Percentiles rank a stretch among this genome's conserved stretches.
Conservation (phyloP, 2,113 vertebrate species). For the Bubalus kerabau region DNA sequence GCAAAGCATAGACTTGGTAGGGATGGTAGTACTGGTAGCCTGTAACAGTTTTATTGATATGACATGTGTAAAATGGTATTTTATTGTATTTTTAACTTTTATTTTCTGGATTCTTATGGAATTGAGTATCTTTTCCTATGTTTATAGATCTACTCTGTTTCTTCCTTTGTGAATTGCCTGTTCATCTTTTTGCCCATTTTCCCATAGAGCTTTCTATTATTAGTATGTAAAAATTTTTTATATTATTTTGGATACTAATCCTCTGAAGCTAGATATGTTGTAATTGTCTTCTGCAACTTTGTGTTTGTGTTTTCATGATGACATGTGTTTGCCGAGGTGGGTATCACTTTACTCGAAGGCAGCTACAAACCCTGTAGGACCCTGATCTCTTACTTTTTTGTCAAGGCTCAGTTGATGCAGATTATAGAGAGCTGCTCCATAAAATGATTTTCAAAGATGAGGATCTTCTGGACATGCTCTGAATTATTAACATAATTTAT, state of each 20-base stretch:
- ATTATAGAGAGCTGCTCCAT: background rate
- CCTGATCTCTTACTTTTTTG: background rate
- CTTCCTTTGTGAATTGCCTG: background rate
- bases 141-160: background rate
- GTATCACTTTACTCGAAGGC: background rate
- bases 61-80: background rate
- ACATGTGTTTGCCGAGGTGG: background rate
- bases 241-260: background rate
- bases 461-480: background rate
- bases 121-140: background rate
- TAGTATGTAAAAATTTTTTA: background rate
- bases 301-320: background rate
- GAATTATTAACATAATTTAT: background rate
- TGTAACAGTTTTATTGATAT: background rate
- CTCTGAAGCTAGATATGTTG: background rate
- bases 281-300: background rate
- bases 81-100: background rate
- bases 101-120: background rate
- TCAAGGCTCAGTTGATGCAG: background rate
- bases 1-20: background rate
- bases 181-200: background rate
- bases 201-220: background rate
- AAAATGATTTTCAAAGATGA: background rate
- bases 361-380: background rate
- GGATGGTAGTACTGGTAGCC: background rate